Evolutionary conservation across 2,113 vertebrate species (phyloP), one percentile per base, ranked within the genome.

Genomic region (Gambusia affinis): DNA sequence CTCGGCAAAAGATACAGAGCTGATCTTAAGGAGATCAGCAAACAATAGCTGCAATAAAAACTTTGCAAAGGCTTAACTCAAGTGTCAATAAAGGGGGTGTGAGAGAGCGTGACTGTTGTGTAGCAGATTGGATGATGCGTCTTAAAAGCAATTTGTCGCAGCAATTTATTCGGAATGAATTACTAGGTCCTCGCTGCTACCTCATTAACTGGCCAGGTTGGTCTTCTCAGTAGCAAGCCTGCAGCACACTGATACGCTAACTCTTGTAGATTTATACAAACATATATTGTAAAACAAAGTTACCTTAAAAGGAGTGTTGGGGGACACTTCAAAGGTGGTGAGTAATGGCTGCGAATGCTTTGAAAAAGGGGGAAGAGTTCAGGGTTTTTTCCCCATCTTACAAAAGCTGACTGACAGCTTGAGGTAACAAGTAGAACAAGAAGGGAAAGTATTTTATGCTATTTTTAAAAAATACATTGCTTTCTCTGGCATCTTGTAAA

Each of bases 1-100:
- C 37, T 33, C 28, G 31, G 27, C 67, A 64, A 67, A 79, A 79
- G 79, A 84, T 72, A 7, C 72, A 77, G 54, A 76, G 72, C 78
- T 1, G 61, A 65, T 65, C 73, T 81, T 76, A 37, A 73, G 44
- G 57, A 80, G 67, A 14, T 60, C 35, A 7, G 73, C 51, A 57
- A 57, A 65, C 75, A 80, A 68, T 62, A 77, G 63, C 54, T 44
- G 30, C 57, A 70, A 10, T 37, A 19, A 27, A 37, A 68, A 3
- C 37, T 62, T 27, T 24, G 51, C n/a, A 68, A 51, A 73, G 7
- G 30, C 60, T 37, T 54, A 61, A 74, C 29, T 10, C 47, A 54
- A 71, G 62, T 42, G 29, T 44, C 12, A 73, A 44, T 35, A 4
- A 54, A 19, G 5, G 44, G 44, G 14, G 17, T 47, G 44, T 19